A percentile compares a stretch with the other conserved stretches of the same genome.
phyloP scores from a whole-genome alignment of 2,797 vertebrate genomes.

The Gambelia wislizenii region DNA sequence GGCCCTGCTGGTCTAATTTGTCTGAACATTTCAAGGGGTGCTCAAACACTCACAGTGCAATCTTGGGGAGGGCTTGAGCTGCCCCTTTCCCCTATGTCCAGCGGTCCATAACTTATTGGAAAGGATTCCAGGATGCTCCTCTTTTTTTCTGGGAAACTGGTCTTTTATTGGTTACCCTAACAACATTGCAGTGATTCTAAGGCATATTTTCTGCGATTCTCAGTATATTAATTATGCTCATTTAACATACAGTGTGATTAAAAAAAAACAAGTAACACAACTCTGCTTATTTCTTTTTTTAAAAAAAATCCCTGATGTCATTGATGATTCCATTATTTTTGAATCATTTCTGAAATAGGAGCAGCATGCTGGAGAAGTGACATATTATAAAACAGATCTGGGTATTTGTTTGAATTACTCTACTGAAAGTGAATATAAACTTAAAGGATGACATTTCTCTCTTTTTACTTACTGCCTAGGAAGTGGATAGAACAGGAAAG shows the following conservation, averaged over 20 bases:
- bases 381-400: background rate
- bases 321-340: too few relatives aligned
- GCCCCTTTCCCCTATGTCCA: too few relatives aligned
- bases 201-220: too few relatives aligned
- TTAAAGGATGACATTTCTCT: background rate
- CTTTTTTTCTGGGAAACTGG: background rate
- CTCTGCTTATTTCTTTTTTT: too few relatives aligned
- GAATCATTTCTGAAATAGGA: slow-evolving; percentile 14
- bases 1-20: too few relatives aligned
- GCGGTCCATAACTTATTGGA: background rate
- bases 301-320: too few relatives aligned
- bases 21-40: too few relatives aligned
- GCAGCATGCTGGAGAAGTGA: slow-evolving; percentile 4
- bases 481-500: background rate
- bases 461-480: background rate
- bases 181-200: background rate
- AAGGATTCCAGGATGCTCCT: background rate
- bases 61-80: too few relatives aligned
- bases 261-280: too few relatives aligned
- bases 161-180: background rate
- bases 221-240: too few relatives aligned
- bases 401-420: slow-evolving; percentile 19
- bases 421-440: slow-evolving; percentile 11
- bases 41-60: too few relatives aligned
- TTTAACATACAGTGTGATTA: too few relatives aligned